Conservation (phyloP, 2,113 vertebrate species). For the Embiotoca jacksoni region DNA sequence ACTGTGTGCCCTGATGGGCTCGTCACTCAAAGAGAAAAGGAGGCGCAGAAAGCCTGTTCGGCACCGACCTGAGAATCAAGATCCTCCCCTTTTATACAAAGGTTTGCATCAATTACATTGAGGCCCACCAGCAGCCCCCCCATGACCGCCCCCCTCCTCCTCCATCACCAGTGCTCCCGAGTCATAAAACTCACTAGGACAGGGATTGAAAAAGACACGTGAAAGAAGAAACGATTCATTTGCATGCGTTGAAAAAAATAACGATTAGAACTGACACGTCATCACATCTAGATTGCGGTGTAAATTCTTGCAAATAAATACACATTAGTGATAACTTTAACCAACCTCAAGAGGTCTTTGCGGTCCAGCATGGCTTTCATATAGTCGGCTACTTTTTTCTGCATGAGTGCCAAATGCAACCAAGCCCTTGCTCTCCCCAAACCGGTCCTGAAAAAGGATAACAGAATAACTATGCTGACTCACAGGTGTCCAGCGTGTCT, state of each 20-base stretch:
- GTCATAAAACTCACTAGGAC: slow-evolving; percentile 95
- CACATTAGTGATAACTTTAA: neutral
- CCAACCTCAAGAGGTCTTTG: slow-evolving; percentile 92
- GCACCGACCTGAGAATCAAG: slow-evolving; percentile 93
- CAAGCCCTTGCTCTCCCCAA: slow-evolving; percentile 94
- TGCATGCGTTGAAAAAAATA: neutral
- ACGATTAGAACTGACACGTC: neutral
- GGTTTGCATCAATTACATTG: slow-evolving; percentile 97
- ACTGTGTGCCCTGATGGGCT: neutral
- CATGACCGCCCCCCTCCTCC: slow-evolving; percentile 96
- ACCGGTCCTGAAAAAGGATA: slow-evolving; percentile 87
- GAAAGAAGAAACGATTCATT: neutral
- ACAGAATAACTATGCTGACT: neutral
- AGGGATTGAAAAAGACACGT: neutral
- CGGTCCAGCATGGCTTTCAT: slow-evolving; percentile 93
- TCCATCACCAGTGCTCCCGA: slow-evolving; percentile 93
- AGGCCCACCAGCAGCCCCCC: slow-evolving; percentile 96
- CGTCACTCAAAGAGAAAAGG: neutral
- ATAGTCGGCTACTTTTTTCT: slow-evolving; percentile 97
- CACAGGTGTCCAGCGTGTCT: too few species aligned
- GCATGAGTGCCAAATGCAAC: slow-evolving; percentile 98
- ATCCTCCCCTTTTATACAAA: slow-evolving; percentile 99
- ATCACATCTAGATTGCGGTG: neutral
- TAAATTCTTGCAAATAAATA: too few species aligned
- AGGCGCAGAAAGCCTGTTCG: neutral